These are phyloP conservation scores for Zenarchopterus dispar DNA, from an alignment of 2,797 vertebrate genomes.

Conservation along the genomic window DNA sequence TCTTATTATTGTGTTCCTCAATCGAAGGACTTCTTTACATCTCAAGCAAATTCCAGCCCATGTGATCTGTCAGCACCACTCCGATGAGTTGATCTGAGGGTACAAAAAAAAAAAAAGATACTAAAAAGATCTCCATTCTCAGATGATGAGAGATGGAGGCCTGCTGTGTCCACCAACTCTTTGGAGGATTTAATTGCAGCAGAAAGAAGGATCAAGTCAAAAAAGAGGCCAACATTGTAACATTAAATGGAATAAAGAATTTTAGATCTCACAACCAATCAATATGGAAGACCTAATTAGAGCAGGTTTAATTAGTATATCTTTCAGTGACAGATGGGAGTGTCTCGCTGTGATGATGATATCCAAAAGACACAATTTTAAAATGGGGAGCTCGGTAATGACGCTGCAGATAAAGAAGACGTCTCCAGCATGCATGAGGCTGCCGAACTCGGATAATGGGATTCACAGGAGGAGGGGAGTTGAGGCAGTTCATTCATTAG, in stretches of 20 bases:
- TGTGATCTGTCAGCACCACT: slow-evolving; percentile 75
- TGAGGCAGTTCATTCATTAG: slow-evolving; percentile 46
- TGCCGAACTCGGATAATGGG: slow-evolving; percentile 45
- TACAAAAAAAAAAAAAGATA: slow-evolving; percentile 17
- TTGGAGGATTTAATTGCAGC: slow-evolving; percentile 59
- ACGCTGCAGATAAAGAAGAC: slow-evolving; percentile 19
- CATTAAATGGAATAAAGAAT: slow-evolving; percentile 19
- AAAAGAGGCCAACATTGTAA: slow-evolving; percentile 39
- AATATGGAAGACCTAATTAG: slow-evolving; percentile 48
- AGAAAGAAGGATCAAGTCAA: slow-evolving; percentile 36
- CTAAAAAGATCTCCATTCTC: slow-evolving; percentile 14
- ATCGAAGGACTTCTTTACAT: slow-evolving; percentile 67
- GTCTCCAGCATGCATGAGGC: slow-evolving; percentile 28
- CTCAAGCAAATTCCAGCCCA: slow-evolving; percentile 74
- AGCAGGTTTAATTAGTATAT: slow-evolving; percentile 43
- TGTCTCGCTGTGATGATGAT: slow-evolving; percentile 19
- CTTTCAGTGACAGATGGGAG: slow-evolving; percentile 42
- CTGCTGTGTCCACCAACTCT: slow-evolving; percentile 28
- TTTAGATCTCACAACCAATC: slow-evolving; percentile 31
- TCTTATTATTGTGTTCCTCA: slow-evolving; percentile 78
- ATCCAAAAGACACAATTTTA: slow-evolving; percentile 9
- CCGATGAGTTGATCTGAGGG: slow-evolving; percentile 74
- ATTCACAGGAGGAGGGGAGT: slow-evolving; percentile 48
- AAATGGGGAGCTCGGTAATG: slow-evolving; percentile 28
- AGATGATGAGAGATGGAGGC: slow-evolving; percentile 57